Evolutionary conservation across 2,797 vertebrate genomes (phyloP), one percentile per base, ranked within the genome.

Genomic region (Pantherophis alleghaniensis): DNA sequence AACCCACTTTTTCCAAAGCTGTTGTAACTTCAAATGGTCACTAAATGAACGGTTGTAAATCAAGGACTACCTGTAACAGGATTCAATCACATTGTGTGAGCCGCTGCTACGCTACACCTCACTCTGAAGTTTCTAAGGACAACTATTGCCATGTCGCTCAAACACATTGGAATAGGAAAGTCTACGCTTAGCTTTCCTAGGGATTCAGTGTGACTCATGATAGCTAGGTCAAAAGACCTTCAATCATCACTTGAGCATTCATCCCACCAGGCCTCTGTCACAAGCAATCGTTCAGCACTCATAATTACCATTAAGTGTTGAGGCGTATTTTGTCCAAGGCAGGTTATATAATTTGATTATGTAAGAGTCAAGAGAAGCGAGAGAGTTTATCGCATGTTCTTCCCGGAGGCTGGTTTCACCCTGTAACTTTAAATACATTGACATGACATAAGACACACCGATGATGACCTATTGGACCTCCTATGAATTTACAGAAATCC

Each of bases 261-360:
- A 60, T 22, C 61, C n/a, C 87, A 89, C 37, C 28, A 28, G 24
- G 24, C 32, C 63, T 86, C 69, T 63, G 10, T 89, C 87, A 89
- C 24, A 86, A 91, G n/a, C 59, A 91, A 63, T 60, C 61, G 7
- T 26, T 16, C 47, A 59, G 26, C 24, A 56, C 12, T 56, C 90
- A 51, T 89, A 86, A 89, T 88, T 91, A 88, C 57, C 69, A 56
- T 56, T 88, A 60, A 89, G 69, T n/a, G n/a, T 22, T 91, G 32
- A 63, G 51, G 51, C 3, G 24, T 37, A 9, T 37, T 90, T 90
- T 90, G 92, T 32, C 69, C 53, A 91, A 91, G 24, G 24, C 56
- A 88, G 66, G 56, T 93, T 91, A 91, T 55, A 88, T 91, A 93
- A 93, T 24, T 56, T 55, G 42, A 69, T 93, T 93, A 91, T 86